Conservation (phyloP, 2,797 vertebrate species). For the Sciurus carolinensis region DNA sequence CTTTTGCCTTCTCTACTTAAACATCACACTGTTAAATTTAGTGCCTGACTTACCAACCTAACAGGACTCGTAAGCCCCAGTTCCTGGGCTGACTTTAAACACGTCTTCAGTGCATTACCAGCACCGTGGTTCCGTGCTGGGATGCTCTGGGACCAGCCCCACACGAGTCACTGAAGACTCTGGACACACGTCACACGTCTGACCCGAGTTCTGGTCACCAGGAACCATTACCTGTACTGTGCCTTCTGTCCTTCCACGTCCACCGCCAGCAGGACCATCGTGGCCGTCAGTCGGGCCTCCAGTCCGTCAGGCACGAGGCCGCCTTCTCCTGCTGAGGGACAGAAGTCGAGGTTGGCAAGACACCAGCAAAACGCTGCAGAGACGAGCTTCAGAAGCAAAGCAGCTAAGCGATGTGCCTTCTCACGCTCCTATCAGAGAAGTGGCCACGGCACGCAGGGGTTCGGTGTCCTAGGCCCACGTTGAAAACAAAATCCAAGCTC, state of each 20-base stretch:
- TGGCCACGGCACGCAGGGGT: fast-evolving
- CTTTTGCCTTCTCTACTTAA: conserved; percentile 9
- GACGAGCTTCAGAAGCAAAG: not conserved
- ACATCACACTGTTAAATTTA: not conserved
- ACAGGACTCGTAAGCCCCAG: not conserved
- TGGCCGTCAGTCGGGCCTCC: conserved; percentile 93
- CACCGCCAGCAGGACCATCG: conserved; percentile 93
- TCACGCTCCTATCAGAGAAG: not conserved
- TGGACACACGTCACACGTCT: not conserved
- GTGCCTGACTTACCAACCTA: not conserved
- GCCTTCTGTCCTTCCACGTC: conserved; percentile 91
- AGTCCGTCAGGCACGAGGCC: conserved; percentile 90
- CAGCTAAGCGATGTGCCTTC: not conserved
- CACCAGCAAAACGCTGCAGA: conserved; percentile 65
- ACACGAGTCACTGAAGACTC: not conserved
- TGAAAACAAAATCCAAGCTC: not conserved
- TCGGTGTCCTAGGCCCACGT: not conserved
- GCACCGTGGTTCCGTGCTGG: not conserved
- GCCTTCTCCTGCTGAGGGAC: conserved; percentile 85
- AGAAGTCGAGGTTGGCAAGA: conserved; percentile 79
- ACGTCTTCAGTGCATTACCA: not conserved
- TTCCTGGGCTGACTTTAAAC: not conserved
- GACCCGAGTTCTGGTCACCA: not conserved
- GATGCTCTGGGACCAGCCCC: not conserved
- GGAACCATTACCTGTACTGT: conserved; percentile 84